phyloP scores from a whole-genome alignment of 2,797 vertebrate species.

The Nyctalus aviator region DNA sequence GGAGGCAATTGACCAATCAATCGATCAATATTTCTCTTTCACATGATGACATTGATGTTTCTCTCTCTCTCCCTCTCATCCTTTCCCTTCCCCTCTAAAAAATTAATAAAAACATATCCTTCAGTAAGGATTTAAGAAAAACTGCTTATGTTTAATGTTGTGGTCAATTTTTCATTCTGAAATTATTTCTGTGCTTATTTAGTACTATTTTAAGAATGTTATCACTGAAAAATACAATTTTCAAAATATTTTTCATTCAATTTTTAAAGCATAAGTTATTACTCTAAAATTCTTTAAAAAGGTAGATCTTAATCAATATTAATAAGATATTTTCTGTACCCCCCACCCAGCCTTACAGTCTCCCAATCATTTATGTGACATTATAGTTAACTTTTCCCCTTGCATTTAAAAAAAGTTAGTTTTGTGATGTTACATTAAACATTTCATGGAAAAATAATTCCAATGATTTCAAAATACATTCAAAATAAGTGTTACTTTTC shows the following conservation, averaged over 20 bases:
- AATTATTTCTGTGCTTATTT: neutral
- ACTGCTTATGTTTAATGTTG: neutral
- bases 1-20: no score
- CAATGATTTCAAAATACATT: no score
- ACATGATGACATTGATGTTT: no score
- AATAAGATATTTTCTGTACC: neutral
- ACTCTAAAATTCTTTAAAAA: neutral
- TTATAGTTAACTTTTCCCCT: neutral
- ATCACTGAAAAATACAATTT: neutral
- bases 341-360: neutral
- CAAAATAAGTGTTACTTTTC: no score
- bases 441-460: no score
- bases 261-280: neutral
- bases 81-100: no score
- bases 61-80: no score
- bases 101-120: no score
- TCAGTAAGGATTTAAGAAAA: no score
- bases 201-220: neutral
- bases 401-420: no score
- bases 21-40: no score
- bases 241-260: neutral
- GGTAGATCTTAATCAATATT: neutral
- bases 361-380: neutral
- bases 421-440: no score
- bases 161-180: neutral